Evolutionary conservation across 1,140 invertebrate species (phyloP), one percentile per base, ranked within the genome.

Genomic region (Drosophila nannoptera): DNA sequence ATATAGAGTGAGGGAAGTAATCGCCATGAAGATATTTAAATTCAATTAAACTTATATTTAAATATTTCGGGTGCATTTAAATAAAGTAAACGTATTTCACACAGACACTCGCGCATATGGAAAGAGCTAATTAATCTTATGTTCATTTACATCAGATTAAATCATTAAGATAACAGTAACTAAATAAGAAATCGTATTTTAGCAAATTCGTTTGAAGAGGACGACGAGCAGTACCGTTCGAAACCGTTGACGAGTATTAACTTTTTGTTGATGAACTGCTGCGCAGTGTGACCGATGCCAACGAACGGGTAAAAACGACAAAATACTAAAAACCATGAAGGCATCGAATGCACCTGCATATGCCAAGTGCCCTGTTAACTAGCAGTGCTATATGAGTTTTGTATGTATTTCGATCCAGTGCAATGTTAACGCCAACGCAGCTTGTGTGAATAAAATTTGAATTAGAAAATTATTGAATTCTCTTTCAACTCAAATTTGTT

Each of bases 191-290:
- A 43, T 14, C 40, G 40, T 43, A 52, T 33, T 42, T 40, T 58
- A 49, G 54, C 54, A 59, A 65, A 50, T 33, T 14, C 35, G 63
- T 40, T 71, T 49, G 42, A 55, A 53, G 54, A 58, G 53, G 55
- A 68, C 63, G 16, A 50, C 45, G 58, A 55, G 64, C 38, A 59
- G 54, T 72, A 72, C 69, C 69, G 69, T 72, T 72, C 69, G 69
- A 72, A 72, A 72, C 69, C 69, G 69, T 72, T 72, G 69, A 72
- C 61, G 68, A 70, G 54, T 59, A 55, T 55, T 62, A 62, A 68
- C 67, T 69, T 69, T 69, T 69, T 69, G 61, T 69, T 65, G 67
- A 56, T 69, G 35, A 56, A 64, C 63, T 45, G 52, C 46, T 14
- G 53, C n/a, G 7, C 33, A 50, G 61, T 65, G 53, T 69, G 67